phyloP scores from a whole-genome alignment of 2,888 invertebrate genomes.

The Drosophila prostipennis region DNA sequence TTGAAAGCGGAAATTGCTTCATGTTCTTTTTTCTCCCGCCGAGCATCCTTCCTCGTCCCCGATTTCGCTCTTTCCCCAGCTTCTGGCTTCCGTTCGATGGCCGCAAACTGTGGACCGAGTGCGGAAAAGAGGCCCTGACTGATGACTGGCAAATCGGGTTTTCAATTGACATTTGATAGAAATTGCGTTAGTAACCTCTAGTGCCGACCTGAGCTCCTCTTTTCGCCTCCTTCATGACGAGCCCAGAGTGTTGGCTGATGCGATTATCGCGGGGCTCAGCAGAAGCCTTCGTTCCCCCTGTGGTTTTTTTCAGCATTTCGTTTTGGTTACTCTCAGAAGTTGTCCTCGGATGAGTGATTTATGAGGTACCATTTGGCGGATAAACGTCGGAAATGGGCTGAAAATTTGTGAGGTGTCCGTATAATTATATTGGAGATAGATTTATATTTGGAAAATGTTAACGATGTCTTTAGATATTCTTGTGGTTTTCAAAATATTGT shows the following conservation, averaged over 20 bases:
- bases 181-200: constrained; percentile 62
- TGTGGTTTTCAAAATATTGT: no score
- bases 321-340: constrained; percentile 10
- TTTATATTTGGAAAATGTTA: not conserved
- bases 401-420: not conserved
- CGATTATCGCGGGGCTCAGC: constrained; percentile 30
- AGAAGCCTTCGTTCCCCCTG: constrained; percentile 3
- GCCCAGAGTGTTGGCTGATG: constrained; percentile 50
- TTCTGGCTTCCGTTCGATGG: constrained; percentile 65
- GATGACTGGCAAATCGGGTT: constrained; percentile 65
- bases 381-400: not conserved
- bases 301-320: not conserved
- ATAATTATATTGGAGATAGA: not conserved
- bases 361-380: not conserved
- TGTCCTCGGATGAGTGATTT: not conserved
- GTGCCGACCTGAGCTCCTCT: not conserved
- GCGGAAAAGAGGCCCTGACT: constrained; percentile 38
- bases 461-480: no score
- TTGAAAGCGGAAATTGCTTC: constrained; percentile 74
- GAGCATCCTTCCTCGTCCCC: constrained; percentile 18
- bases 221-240: constrained; percentile 6
- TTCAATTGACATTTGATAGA: constrained; percentile 70
- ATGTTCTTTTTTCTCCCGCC: constrained; percentile 34
- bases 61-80: constrained; percentile 28
- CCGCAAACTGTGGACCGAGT: constrained; percentile 53